Conservation (phyloP, 2,888 invertebrate species). For the Scaptomyza flava region DNA sequence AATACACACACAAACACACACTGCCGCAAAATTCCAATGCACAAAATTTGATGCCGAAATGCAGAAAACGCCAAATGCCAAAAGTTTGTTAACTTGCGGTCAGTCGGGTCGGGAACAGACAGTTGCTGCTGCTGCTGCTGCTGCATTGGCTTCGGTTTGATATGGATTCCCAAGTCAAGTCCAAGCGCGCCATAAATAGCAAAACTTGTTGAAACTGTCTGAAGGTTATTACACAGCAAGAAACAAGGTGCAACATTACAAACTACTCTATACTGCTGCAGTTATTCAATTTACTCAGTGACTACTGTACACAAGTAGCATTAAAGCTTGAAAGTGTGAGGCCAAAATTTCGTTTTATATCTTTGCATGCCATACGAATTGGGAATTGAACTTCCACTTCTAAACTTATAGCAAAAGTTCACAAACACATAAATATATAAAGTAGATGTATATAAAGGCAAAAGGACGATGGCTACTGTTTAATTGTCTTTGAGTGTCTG, state of each 20-base stretch:
- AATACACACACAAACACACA: constrained; percentile 6
- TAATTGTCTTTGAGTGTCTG: constrained; percentile 67
- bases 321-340: neutral
- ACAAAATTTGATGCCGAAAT: constrained; percentile 50
- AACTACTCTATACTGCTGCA: too few relatives aligned
- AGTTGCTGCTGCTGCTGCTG: constrained; percentile 9
- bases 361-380: constrained; percentile 5
- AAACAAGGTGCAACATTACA: neutral
- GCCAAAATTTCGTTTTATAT: neutral
- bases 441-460: neutral
- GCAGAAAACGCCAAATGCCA: constrained; percentile 50
- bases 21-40: constrained; percentile 32
- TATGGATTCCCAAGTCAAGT: constrained; percentile 45
- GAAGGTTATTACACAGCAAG: constrained; percentile 61
- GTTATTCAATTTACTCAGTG: neutral
- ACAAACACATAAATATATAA: constrained; percentile 15
- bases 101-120: constrained; percentile 44
- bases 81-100: constrained; percentile 60
- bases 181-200: constrained; percentile 56
- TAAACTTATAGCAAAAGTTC: constrained; percentile 3
- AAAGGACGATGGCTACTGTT: constrained; percentile 46
- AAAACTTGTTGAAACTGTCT: constrained; percentile 60
- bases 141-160: constrained; percentile 20
- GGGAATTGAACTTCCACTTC: constrained; percentile 5
- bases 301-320: neutral